A percentile compares a stretch with the other conserved stretches of the same genome.
phyloP scores from a whole-genome alignment of 2,113 vertebrate genomes.

The Cervus canadensis region DNA sequence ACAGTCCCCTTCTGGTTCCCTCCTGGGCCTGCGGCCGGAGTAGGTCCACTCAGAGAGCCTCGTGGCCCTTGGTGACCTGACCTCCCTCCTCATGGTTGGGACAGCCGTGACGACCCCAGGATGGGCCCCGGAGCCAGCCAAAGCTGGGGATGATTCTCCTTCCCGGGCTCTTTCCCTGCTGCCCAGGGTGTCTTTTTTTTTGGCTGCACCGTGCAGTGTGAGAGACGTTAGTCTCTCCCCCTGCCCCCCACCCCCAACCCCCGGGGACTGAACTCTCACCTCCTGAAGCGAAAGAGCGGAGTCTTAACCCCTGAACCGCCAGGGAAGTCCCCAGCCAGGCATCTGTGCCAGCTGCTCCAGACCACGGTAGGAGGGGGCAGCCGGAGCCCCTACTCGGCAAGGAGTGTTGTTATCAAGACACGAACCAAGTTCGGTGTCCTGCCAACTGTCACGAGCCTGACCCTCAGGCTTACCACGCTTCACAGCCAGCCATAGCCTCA shows the following conservation, averaged over 20 bases:
- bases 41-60: not conserved
- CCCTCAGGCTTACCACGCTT: not conserved
- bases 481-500: not conserved
- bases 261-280: not conserved
- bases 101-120: not conserved
- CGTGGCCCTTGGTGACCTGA: not conserved
- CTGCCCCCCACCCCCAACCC: too few species aligned
- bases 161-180: not conserved
- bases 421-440: not conserved
- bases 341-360: not conserved
- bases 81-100: not conserved
- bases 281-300: not conserved
- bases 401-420: not conserved
- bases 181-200: not conserved
- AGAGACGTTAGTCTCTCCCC: not conserved
- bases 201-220: not conserved
- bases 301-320: not conserved
- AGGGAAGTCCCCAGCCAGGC: not conserved
- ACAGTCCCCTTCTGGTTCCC: not conserved
- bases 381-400: not conserved
- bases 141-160: not conserved
- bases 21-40: not conserved
- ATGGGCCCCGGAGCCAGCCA: not conserved
- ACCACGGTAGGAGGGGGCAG: too few species aligned
- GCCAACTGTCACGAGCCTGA: not conserved